Evolutionary conservation across 2,888 invertebrate species (phyloP), one percentile per base, ranked within the genome.

Genomic region (Melanotus villosus): DNA sequence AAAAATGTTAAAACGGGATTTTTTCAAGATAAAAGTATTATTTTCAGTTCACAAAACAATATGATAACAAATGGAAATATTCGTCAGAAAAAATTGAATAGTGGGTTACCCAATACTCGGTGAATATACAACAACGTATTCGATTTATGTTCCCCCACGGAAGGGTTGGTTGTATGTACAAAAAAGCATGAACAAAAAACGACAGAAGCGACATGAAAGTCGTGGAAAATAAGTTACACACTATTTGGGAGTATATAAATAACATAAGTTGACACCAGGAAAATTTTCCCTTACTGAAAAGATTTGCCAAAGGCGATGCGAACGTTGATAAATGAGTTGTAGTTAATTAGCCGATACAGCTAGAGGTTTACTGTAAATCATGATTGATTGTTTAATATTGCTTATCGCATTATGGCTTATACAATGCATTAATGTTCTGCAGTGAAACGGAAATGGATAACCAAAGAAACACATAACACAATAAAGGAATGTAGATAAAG

Each of bases 171-270:
- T 9, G 52, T 18, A 32, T 7, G 52, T 56, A 23, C 36, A 36
- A 56, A 56, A 56, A 56, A n/a, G 26, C 26, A n/a, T 34, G 56
- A 5, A n/a, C 19, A 56, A 56, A 56, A n/a, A 56, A 56, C 56
- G 0, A 7, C 14, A 9, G 52, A 10, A 10, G 52, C 16, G 52
- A 52, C 32, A 30, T 32, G 32, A 52, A 30, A 32, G 18, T 30
- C 2, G 6, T 7, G 32, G 18, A 52, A 52, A 52, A 52, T 52
- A 52, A 7, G 52, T 32, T 52, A 52, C 14, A 30, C 4, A 12
- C 6, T 7, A 6, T 23, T 23, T 18, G 34, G 14, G 7, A 1
- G 6, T 14, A 16, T 16, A 41, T 14, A 41, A 16, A 41, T 14
- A 38, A 38, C 41, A 26, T 26, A 26, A 26, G 26, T 26, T 26